These are phyloP conservation scores for Achroia grisella DNA, from an alignment of 1,140 invertebrate genomes.

Conservation along the genomic window DNA sequence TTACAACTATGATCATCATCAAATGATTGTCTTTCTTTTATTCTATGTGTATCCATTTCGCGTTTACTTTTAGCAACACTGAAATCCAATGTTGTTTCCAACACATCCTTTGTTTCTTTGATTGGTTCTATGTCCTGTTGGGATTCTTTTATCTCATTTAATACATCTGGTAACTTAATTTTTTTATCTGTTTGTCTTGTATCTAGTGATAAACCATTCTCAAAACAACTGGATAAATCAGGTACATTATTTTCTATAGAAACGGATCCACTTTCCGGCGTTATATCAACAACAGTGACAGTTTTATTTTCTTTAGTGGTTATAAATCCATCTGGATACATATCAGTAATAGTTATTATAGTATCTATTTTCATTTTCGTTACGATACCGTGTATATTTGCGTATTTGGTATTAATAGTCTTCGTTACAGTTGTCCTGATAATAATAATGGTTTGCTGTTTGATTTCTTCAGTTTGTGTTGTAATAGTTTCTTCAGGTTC, in stretches of 20 bases:
- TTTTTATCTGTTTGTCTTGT: too few relatives aligned
- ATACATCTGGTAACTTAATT: too few relatives aligned
- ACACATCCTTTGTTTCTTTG: too few relatives aligned
- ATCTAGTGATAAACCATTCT: too few relatives aligned
- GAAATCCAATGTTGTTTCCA: too few relatives aligned
- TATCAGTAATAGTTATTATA: slow-evolving; percentile 43
- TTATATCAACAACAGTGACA: background rate
- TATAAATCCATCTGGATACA: slow-evolving; percentile 49
- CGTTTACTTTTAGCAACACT: too few relatives aligned
- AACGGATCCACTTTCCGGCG: too few relatives aligned
- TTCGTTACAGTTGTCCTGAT: slow-evolving; percentile 42
- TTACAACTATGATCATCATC: slow-evolving; percentile 25
- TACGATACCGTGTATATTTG: slow-evolving; percentile 26
- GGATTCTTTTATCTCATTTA: too few relatives aligned
- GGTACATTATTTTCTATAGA: too few relatives aligned
- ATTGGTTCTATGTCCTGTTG: too few relatives aligned
- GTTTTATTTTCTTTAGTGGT: background rate
- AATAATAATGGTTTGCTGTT: slow-evolving; percentile 39
- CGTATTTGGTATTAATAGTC: slow-evolving; percentile 40
- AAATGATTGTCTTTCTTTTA: too few relatives aligned
- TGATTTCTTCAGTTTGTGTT: slow-evolving; percentile 26
- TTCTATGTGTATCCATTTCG: too few relatives aligned
- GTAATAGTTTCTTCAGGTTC: slow-evolving; percentile 45
- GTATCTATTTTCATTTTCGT: slow-evolving; percentile 49
- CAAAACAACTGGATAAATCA: slow-evolving; percentile 3